Evolutionary conservation across 2,113 vertebrate genomes (phyloP).

Genomic region (Mus pahari): DNA sequence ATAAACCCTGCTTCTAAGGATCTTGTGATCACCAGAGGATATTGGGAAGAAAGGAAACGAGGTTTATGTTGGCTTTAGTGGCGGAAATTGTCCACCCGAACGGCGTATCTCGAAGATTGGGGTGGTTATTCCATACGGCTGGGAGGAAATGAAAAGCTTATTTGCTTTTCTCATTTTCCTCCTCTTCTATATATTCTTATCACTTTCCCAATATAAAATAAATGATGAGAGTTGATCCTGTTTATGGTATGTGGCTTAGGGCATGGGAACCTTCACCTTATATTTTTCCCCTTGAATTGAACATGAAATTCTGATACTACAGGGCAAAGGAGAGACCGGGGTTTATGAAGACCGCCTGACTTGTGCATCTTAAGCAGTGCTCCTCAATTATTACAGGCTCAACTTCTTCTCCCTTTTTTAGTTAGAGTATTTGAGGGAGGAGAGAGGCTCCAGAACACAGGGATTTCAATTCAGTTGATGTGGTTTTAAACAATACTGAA

Average conservation of each 20-base stretch:
- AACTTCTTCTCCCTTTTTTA: slow-evolving; percentile 44
- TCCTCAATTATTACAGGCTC: slow-evolving; percentile 63
- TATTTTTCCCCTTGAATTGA: slow-evolving; percentile 70
- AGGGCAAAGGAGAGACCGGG: slow-evolving; percentile 52
- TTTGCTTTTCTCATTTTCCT: slow-evolving; percentile 71
- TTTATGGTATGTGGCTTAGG: slow-evolving; percentile 74
- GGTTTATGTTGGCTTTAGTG: slow-evolving; percentile 77
- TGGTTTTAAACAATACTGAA: slow-evolving; percentile 35
- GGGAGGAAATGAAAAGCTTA: slow-evolving; percentile 79
- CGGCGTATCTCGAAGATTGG: slow-evolving; percentile 71
- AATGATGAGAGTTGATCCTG: slow-evolving; percentile 80
- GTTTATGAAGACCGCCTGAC: slow-evolving; percentile 75
- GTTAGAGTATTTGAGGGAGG: background rate
- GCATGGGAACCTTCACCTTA: slow-evolving; percentile 72
- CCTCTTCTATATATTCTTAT: slow-evolving; percentile 70
- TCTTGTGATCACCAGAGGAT: slow-evolving; percentile 71
- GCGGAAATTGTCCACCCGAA: slow-evolving; percentile 72
- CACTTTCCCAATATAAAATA: slow-evolving; percentile 77
- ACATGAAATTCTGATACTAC: slow-evolving; percentile 67
- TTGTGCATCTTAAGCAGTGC: slow-evolving; percentile 71
- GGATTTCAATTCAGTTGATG: slow-evolving; percentile 39
- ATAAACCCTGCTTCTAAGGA: slow-evolving; percentile 73
- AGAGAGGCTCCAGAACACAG: slow-evolving; percentile 49
- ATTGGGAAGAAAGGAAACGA: slow-evolving; percentile 73
- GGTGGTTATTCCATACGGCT: slow-evolving; percentile 65